These are phyloP conservation scores for Trichopoda pennipes DNA, from an alignment of 2,888 invertebrate species.

Conservation along the genomic window DNA sequence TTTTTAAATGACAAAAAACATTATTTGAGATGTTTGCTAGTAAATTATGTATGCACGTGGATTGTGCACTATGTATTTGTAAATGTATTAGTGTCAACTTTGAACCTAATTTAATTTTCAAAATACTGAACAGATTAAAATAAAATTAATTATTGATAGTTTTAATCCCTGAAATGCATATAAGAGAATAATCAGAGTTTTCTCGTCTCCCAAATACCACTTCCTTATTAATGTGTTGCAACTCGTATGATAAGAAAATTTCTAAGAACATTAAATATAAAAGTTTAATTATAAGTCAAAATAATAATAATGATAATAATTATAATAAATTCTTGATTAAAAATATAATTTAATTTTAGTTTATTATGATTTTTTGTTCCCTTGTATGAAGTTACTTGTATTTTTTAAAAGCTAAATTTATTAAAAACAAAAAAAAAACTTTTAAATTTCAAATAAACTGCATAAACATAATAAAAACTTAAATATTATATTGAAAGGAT, in stretches of 20 bases:
- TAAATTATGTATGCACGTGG: too few species aligned
- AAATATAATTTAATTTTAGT: slow-evolving; percentile 25
- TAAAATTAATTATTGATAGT: too few species aligned
- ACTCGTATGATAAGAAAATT: slow-evolving; percentile 1
- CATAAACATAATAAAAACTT: slow-evolving; percentile 48
- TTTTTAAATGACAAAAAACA: too few species aligned
- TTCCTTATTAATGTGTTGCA: too few species aligned
- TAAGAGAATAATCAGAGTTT: too few species aligned
- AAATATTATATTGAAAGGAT: slow-evolving; percentile 79
- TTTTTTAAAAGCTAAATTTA: slow-evolving; percentile 53
- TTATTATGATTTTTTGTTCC: slow-evolving; percentile 63
- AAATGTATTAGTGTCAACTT: too few species aligned
- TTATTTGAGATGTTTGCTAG: too few species aligned
- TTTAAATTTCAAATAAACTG: slow-evolving; percentile 3
- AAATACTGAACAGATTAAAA: too few species aligned
- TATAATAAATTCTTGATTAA: slow-evolving; percentile 12
- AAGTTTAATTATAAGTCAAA: slow-evolving; percentile 3
- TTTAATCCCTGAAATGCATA: too few species aligned
- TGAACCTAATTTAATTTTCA: too few species aligned
- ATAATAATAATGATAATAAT: slow-evolving; percentile 18
- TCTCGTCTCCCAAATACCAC: too few species aligned
- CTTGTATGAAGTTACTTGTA: slow-evolving; percentile 65
- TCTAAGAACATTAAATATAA: slow-evolving; percentile 17
- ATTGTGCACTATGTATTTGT: too few species aligned
- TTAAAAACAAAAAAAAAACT: slow-evolving; percentile 21